Evolutionary conservation across 2,113 vertebrate species (phyloP), one percentile per base, ranked within the genome.

Genomic region (Cochlearius cochlearius): DNA sequence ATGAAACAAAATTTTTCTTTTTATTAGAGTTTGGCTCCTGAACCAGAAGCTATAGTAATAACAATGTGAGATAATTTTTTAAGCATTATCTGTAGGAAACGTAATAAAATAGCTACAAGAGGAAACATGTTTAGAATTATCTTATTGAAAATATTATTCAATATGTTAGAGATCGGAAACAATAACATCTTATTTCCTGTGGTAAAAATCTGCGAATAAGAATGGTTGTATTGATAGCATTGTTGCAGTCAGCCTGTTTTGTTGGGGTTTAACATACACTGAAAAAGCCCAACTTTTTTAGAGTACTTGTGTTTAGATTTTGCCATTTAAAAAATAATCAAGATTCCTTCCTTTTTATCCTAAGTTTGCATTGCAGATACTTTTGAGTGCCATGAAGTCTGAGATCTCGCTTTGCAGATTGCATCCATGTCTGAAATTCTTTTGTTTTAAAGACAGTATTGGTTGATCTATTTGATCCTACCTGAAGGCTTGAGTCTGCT

Each of bases 51-150:
- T 76, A 58, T 53, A 76, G 58, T 82, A 93, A 85, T 92, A 94
- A 87, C 76, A 96, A 29, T 86, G 43, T 36, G 74, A 90, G 92
- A 95, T 92, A 94, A 96, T 96, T 97, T 95, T 88, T 50, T 94
- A 88, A 95, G 64, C 75, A 88, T 97, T 97, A 94, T 97, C 88
- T 96, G 68, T 83, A 94, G 78, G 86, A 97, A 97, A 96, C 64
- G 45, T 94, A 96, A 96, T 95, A 95, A 95, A 97, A 91, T 22
- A 95, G 64, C 84, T 94, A 82, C 86, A 66, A 97, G 60, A 92
- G 63, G 75, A 96, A 95, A 97, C 11, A 26, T 94, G 68, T 84
- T 92, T 92, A 55, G 71, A 96, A 94, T 97, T 92, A 93, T 92
- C 86, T 79, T 86, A 59, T 75, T 94, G 89, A 81, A 95, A 92